Evolutionary conservation across 1,140 invertebrate genomes (phyloP).

Genomic region (Papilio aristodemus): DNA sequence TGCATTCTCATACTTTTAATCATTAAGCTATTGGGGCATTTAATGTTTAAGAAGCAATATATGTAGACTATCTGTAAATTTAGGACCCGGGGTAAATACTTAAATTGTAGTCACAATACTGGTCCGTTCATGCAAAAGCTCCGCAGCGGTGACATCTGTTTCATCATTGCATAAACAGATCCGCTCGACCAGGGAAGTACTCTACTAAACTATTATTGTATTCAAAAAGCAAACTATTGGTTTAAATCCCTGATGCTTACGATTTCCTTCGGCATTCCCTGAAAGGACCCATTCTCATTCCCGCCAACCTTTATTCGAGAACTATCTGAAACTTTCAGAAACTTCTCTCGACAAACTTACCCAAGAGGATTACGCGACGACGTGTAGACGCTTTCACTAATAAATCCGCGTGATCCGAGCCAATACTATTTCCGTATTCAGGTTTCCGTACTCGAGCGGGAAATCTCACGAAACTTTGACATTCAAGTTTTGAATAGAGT

Average conservation of each 20-base stretch:
- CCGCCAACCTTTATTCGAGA: constrained; percentile 26
- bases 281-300: constrained; percentile 23
- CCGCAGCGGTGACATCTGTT: too few relatives aligned
- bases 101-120: too few relatives aligned
- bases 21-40: too few relatives aligned
- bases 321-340: constrained; percentile 14
- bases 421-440: constrained; percentile 18
- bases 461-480: constrained; percentile 11
- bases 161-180: too few relatives aligned
- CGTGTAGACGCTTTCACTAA: constrained; percentile 4
- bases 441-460: background rate
- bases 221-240: background rate
- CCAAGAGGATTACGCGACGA: constrained; percentile 9
- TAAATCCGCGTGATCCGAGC: constrained; percentile 12
- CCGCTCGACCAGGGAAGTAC: too few relatives aligned
- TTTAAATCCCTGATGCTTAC: background rate
- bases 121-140: too few relatives aligned
- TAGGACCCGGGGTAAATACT: too few relatives aligned
- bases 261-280: background rate
- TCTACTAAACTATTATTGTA: background rate
- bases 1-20: too few relatives aligned
- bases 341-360: constrained; percentile 1
- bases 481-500: constrained; percentile 1
- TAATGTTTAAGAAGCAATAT: too few relatives aligned
- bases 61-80: too few relatives aligned